A percentile compares a stretch with the other conserved stretches of the same genome.
phyloP scores from a whole-genome alignment of 2,113 vertebrate genomes.

The Theropithecus gelada region DNA sequence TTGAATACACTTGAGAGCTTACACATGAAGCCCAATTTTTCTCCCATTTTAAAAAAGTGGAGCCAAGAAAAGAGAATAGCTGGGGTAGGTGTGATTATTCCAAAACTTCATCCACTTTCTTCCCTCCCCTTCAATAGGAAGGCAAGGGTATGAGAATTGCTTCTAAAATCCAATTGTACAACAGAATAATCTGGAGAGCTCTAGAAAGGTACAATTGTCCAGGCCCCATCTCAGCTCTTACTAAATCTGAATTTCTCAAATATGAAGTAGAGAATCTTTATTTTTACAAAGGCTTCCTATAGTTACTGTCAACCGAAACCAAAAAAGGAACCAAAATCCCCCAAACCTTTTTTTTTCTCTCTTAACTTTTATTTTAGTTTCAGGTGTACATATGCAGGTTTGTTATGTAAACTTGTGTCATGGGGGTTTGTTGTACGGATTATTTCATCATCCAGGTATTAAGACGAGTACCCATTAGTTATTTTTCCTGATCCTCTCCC shows the following conservation, averaged over 20 bases:
- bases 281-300: background rate
- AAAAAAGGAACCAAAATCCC: conserved; percentile 86
- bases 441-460: too few species aligned
- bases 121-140: background rate
- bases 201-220: background rate
- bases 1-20: background rate
- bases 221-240: background rate
- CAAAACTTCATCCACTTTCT: background rate
- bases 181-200: background rate
- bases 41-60: background rate
- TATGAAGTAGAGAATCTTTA: background rate
- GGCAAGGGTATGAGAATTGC: background rate
- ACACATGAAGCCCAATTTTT: background rate
- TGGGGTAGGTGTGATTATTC: background rate
- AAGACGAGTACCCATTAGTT: too few species aligned
- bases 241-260: background rate
- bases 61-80: background rate
- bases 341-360: conserved; percentile 75
- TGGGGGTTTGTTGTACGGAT: too few species aligned
- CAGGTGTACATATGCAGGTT: too few species aligned
- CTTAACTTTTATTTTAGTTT: too few species aligned
- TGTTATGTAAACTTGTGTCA: too few species aligned
- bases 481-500: too few species aligned
- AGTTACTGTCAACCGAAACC: conserved; percentile 80
- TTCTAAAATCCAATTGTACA: background rate